Evolutionary conservation across 2,888 invertebrate genomes (phyloP), one percentile per base, ranked within the genome.

Genomic region (Antitype chi): DNA sequence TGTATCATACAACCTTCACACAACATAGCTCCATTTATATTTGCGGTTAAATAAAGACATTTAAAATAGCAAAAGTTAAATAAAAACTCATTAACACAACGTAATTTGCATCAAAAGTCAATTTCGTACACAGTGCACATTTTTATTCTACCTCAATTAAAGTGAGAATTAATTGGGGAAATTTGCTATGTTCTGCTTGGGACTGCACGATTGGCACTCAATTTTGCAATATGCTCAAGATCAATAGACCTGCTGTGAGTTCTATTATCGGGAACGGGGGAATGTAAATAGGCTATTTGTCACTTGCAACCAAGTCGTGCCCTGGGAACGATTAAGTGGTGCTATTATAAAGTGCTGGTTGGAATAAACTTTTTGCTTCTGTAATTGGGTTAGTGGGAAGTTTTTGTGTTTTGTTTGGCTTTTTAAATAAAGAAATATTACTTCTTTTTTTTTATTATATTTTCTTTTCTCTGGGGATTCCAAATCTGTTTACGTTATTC

Each of bases 231-330:
- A 84, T 78, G 78, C 84, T 87, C 76, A 80, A 85, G 87, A 89
- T 89, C 88, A 87, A 91, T 90, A 70, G 68, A 32, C 70, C 73
- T 73, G 78, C 88, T 84, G 87, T 84, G 88, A 89, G 89, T 88
- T 91, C 88, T 91, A 92, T 90, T 92, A 92, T 90, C 83, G 80
- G 78, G 73, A 87, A 84, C 85, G 84, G 80, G 78, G 63, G 88
- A 89, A 92, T 92, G 91, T 92, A 94, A 93, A 93, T 93, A 92
- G 90, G 87, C 90, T 89, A 93, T 94, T 94, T 94, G 92, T 94
- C 93, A 92, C 89, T 89, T 87, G 87, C 90, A 89, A 90, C 85
- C 87, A 86, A 88, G 81, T 81, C 84, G 89, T 82, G 82, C 85
- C 81, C 70, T 66, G 82, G 86, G 87, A 59, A 83, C 91, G 87